Evolutionary conservation across 2,797 vertebrate genomes (phyloP).

Genomic region (Oophaga sylvatica): DNA sequence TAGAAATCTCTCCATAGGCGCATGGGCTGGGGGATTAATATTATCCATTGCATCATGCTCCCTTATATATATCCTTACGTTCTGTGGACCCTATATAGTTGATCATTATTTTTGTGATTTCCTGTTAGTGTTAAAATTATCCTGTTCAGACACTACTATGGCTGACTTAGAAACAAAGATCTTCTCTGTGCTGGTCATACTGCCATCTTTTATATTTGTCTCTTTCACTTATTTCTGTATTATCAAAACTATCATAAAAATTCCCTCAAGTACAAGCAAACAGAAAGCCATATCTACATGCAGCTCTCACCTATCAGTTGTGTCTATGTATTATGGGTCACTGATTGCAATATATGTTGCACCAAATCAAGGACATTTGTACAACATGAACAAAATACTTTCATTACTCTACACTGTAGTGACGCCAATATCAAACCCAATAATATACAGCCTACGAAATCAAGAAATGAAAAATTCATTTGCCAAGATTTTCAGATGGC

Average conservation of each 20-base stretch:
- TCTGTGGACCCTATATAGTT: conserved; percentile 41
- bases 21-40: conserved; percentile 1
- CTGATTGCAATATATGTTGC: conserved; percentile 58
- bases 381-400: conserved; percentile 48
- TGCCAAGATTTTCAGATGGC: background rate
- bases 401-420: conserved; percentile 63
- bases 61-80: conserved; percentile 22
- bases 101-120: conserved; percentile 61
- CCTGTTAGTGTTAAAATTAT: conserved; percentile 43
- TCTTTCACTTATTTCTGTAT: conserved; percentile 53
- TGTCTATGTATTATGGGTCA: conserved; percentile 61
- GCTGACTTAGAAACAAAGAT: background rate
- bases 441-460: conserved; percentile 65
- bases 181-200: background rate
- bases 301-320: conserved; percentile 59
- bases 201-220: conserved; percentile 2
- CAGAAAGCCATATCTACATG: conserved; percentile 63
- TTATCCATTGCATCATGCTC: conserved; percentile 17
- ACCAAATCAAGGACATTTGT: conserved; percentile 42
- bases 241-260: conserved; percentile 48
- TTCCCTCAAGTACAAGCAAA: conserved; percentile 48
- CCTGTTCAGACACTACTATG: conserved; percentile 35
- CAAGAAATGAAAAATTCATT: conserved; percentile 59
- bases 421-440: conserved; percentile 61
- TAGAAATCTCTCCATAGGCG: background rate